Percentiles rank a stretch among this genome's conserved stretches.
Conservation (phyloP, 2,888 invertebrate genomes). For the Drosophila rellima region DNA sequence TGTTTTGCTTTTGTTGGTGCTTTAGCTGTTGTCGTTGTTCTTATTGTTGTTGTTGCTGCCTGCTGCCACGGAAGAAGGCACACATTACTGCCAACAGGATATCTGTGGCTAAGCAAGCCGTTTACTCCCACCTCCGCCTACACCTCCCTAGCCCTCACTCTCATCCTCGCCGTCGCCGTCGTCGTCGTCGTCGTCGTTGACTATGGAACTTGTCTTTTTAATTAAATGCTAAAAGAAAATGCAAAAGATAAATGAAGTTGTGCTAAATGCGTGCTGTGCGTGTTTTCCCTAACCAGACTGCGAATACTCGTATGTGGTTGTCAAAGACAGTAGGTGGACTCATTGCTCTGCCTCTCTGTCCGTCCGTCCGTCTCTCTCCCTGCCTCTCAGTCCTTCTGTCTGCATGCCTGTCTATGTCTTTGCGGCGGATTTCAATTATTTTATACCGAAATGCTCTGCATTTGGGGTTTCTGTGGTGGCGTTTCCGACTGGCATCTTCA, state of each 20-base stretch:
- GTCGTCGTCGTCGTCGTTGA: slow-evolving; percentile 50
- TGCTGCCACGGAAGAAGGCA: slow-evolving; percentile 48
- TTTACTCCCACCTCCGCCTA: not conserved
- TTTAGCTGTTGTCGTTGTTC: slow-evolving; percentile 30
- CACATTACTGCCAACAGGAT: slow-evolving; percentile 46
- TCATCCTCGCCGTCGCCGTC: no score
- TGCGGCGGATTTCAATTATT: slow-evolving; percentile 70
- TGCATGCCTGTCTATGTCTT: slow-evolving; percentile 19
- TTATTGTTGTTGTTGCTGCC: slow-evolving; percentile 20
- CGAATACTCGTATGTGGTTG: slow-evolving; percentile 28
- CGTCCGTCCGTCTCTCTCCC: slow-evolving; percentile 11
- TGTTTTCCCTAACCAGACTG: slow-evolving; percentile 20
- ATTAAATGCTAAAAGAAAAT: slow-evolving; percentile 81
- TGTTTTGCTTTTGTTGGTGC: slow-evolving; percentile 62
- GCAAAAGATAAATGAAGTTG: slow-evolving; percentile 82
- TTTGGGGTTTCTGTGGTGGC: slow-evolving; percentile 56
- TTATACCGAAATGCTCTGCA: slow-evolving; percentile 65
- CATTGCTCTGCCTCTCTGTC: slow-evolving; percentile 12
- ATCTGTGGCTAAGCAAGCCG: slow-evolving; percentile 30
- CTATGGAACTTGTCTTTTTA: slow-evolving; percentile 82
- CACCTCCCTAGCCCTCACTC: no score
- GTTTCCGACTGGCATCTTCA: slow-evolving; percentile 43
- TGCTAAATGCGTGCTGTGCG: slow-evolving; percentile 81
- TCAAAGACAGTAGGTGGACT: slow-evolving; percentile 39
- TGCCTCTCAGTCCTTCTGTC: not conserved